phyloP scores from a whole-genome alignment of 2,113 vertebrate species.

The Podarcis raffonei region DNA sequence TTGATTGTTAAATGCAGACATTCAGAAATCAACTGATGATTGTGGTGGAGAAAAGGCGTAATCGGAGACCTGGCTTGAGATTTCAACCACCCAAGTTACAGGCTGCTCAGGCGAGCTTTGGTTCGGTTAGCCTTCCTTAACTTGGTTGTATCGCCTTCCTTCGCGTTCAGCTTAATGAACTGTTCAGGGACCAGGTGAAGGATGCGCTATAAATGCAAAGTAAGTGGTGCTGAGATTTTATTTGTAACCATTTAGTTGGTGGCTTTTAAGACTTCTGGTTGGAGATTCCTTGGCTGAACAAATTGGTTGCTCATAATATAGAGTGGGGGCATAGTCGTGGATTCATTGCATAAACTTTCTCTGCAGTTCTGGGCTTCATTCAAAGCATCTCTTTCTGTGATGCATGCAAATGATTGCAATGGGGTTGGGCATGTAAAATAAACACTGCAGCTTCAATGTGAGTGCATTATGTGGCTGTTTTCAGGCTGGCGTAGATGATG shows the following conservation, averaged over 20 bases:
- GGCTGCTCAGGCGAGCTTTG: neutral
- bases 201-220: conserved; percentile 66
- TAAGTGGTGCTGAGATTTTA: conserved; percentile 47
- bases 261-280: neutral
- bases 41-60: fast-evolving
- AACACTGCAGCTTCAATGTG: neutral
- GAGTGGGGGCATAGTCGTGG: neutral
- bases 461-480: neutral
- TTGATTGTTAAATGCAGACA: conserved; percentile 2
- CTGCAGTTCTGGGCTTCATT: neutral
- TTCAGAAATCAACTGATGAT: neutral
- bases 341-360: neutral
- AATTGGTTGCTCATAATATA: conserved; percentile 30
- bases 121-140: conserved; percentile 10
- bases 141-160: neutral
- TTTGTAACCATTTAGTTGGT: conserved; percentile 5
- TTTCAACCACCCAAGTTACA: neutral
- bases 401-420: neutral
- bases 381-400: neutral
- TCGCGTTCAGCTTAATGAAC: neutral
- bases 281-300: conserved; percentile 37
- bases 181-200: conserved; percentile 54
- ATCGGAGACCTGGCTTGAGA: neutral
- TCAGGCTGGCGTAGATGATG: neutral
- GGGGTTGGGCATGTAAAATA: neutral